These are phyloP conservation scores for Chamaea fasciata DNA, from an alignment of 2,113 vertebrate species.

Conservation along the genomic window DNA sequence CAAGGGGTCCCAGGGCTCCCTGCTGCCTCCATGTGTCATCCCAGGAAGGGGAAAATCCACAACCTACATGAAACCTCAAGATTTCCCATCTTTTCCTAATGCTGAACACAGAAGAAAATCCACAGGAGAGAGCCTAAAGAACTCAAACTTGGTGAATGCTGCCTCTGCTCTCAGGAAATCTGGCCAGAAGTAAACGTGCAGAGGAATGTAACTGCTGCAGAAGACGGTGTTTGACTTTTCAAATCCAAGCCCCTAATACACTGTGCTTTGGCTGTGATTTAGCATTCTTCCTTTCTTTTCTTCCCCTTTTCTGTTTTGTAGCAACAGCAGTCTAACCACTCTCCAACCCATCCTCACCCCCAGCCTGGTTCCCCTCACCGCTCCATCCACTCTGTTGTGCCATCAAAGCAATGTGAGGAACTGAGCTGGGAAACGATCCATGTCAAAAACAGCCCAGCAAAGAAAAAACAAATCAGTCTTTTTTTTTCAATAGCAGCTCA, in stretches of 20 bases:
- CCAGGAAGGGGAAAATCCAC: neutral
- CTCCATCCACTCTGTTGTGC: neutral
- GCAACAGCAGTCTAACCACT: neutral
- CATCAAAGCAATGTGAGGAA: neutral
- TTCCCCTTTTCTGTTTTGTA: constrained; percentile 16
- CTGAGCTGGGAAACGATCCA: neutral
- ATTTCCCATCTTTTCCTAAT: neutral
- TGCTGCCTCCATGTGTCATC: neutral
- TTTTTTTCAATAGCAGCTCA: neutral
- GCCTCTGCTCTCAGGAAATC: constrained; percentile 10
- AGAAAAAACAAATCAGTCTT: neutral
- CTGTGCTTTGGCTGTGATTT: neutral
- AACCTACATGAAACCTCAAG: neutral
- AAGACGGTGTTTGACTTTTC: neutral
- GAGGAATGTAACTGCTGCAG: constrained; percentile 14
- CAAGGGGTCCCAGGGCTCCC: neutral
- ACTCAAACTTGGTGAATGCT: neutral
- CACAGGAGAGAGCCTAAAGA: neutral
- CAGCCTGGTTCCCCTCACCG: neutral
- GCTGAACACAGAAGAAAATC: neutral
- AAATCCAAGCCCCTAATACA: constrained; percentile 6
- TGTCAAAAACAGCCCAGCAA: neutral
- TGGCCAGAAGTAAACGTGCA: neutral
- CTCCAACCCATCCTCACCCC: neutral
- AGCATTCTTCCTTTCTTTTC: neutral